These are phyloP conservation scores for Parapsyche elsis DNA, from an alignment of 1,140 invertebrate genomes.

Conservation along the genomic window DNA sequence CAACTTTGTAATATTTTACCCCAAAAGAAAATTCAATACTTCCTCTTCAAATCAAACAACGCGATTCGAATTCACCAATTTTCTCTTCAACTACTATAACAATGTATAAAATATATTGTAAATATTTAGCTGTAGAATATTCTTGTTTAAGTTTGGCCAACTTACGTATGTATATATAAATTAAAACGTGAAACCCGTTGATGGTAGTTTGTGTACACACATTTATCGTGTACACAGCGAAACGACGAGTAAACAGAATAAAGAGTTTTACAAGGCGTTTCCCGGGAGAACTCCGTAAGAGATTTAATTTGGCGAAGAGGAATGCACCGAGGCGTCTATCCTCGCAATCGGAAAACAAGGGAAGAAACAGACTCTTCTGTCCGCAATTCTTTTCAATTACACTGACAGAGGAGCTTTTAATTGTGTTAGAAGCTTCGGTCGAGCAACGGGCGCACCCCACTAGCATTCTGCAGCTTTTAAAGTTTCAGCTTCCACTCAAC, in stretches of 20 bases:
- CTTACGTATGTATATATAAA: too few species aligned
- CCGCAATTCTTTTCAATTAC: constrained; percentile 54
- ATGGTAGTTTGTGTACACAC: too few species aligned
- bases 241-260: not conserved
- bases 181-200: too few species aligned
- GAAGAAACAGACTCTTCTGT: constrained; percentile 15
- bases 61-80: too few species aligned
- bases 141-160: too few species aligned
- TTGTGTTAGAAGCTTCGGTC: constrained; percentile 47
- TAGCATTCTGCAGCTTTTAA: not conserved
- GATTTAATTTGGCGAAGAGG: constrained; percentile 1
- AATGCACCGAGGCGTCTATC: not conserved
- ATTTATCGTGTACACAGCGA: too few species aligned
- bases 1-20: constrained; percentile 34
- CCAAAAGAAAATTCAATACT: constrained; percentile 4
- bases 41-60: not conserved
- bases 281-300: not conserved
- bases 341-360: not conserved
- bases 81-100: too few species aligned
- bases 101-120: too few species aligned
- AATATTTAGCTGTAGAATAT: too few species aligned
- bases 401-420: constrained; percentile 52
- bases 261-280: not conserved
- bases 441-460: not conserved
- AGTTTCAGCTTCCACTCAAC: not conserved